Conservation (phyloP, 1,140 invertebrate species). For the Phthorimaea operculella region DNA sequence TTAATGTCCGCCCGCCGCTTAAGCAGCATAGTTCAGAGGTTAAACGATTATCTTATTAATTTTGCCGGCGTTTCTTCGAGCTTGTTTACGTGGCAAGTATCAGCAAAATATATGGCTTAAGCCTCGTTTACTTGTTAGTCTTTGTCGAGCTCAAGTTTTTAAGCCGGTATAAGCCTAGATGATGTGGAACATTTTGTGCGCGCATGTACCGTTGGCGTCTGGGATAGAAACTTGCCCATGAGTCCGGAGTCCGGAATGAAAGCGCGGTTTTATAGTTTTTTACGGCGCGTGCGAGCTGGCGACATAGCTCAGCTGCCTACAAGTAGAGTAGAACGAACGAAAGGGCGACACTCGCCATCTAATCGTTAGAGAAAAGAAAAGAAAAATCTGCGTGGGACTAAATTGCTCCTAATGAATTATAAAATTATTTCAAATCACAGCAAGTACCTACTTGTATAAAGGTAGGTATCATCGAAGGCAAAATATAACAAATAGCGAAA, state of each 20-base stretch:
- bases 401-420: no score
- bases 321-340: slow-evolving; percentile 12
- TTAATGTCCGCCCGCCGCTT: slow-evolving; percentile 15
- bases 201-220: slow-evolving; percentile 33
- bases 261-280: slow-evolving; percentile 45
- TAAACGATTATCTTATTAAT: slow-evolving; percentile 5
- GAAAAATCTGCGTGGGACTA: no score
- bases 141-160: neutral
- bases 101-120: no score
- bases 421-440: no score
- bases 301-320: slow-evolving; percentile 27
- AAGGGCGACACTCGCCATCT: neutral
- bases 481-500: no score
- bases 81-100: no score
- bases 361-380: neutral
- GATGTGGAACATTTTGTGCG: slow-evolving; percentile 14
- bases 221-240: slow-evolving; percentile 41
- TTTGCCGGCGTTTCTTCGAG: neutral
- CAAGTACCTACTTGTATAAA: no score
- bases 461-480: no score
- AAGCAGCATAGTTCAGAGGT: slow-evolving; percentile 2
- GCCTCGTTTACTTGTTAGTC: neutral
- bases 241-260: slow-evolving; percentile 47
- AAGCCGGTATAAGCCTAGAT: neutral
- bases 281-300: slow-evolving; percentile 22